Percentiles rank a stretch among this genome's conserved stretches.
phyloP scores from a whole-genome alignment of 2,888 invertebrate species.

The Ophion costatus region DNA sequence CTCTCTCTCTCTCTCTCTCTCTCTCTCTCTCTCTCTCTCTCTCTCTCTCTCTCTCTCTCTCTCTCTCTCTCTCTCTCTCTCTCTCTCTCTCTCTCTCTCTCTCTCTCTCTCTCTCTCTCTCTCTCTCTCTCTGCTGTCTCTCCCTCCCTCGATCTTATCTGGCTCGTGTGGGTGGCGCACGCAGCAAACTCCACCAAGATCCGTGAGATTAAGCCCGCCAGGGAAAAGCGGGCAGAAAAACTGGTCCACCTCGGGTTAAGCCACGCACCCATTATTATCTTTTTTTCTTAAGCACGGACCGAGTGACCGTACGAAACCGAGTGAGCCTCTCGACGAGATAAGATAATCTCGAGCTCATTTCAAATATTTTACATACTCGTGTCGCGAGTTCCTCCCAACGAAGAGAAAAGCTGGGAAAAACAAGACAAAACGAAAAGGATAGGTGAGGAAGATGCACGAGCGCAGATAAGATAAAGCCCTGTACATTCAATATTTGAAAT shows the following conservation, averaged over 20 bases:
- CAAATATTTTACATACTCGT: neutral
- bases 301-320: neutral
- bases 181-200: constrained; percentile 45
- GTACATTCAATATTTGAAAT: constrained; percentile 36
- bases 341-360: constrained; percentile 6
- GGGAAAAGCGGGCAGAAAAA: constrained; percentile 56
- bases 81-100: neutral
- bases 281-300: neutral
- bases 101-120: constrained; percentile 11
- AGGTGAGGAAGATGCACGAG: neutral
- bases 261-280: constrained; percentile 43
- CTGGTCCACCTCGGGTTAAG: constrained; percentile 26
- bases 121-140: constrained; percentile 27
- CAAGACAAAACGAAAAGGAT: neutral
- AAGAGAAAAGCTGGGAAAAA: neutral
- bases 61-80: constrained; percentile 9
- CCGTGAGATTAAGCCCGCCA: constrained; percentile 48
- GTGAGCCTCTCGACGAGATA: constrained; percentile 2
- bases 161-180: constrained; percentile 61
- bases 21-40: constrained; percentile 35
- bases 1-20: constrained; percentile 16
- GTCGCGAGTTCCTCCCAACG: neutral
- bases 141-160: constrained; percentile 47
- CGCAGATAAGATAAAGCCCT: neutral
- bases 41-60: neutral